phyloP scores from a whole-genome alignment of 1,140 invertebrate species.

The Drosophila lacteicornis region DNA sequence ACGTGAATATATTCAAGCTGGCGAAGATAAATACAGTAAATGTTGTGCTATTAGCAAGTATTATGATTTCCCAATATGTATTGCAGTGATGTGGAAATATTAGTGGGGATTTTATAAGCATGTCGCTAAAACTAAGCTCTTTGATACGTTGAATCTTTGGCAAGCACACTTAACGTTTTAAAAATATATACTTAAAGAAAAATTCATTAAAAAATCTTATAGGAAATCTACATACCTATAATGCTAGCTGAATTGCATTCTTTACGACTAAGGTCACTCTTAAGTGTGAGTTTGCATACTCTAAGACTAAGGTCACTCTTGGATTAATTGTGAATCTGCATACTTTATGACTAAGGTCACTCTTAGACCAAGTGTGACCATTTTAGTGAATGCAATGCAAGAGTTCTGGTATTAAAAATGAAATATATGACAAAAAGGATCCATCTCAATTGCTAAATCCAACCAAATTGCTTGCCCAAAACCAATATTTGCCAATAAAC shows the following conservation, averaged over 20 bases:
- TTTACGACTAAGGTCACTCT: neutral
- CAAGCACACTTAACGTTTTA: neutral
- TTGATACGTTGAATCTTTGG: neutral
- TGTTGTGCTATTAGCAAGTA: constrained; percentile 19
- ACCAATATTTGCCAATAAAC: neutral
- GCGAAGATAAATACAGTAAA: constrained; percentile 10
- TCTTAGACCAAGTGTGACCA: neutral
- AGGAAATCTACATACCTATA: neutral
- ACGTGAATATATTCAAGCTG: neutral
- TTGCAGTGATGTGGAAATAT: constrained; percentile 4
- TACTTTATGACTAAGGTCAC: neutral
- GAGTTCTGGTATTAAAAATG: neutral
- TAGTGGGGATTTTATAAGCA: neutral
- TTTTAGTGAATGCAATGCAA: neutral
- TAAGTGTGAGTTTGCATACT: neutral
- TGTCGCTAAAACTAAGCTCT: neutral
- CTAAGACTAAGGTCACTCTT: neutral
- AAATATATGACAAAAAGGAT: neutral
- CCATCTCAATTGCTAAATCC: neutral
- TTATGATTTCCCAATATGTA: constrained; percentile 4
- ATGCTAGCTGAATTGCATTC: neutral
- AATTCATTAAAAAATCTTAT: neutral
- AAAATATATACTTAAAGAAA: neutral
- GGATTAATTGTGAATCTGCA: neutral
- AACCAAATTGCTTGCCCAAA: neutral